Conservation (phyloP, 1,140 invertebrate species). For the Solen grandis region DNA sequence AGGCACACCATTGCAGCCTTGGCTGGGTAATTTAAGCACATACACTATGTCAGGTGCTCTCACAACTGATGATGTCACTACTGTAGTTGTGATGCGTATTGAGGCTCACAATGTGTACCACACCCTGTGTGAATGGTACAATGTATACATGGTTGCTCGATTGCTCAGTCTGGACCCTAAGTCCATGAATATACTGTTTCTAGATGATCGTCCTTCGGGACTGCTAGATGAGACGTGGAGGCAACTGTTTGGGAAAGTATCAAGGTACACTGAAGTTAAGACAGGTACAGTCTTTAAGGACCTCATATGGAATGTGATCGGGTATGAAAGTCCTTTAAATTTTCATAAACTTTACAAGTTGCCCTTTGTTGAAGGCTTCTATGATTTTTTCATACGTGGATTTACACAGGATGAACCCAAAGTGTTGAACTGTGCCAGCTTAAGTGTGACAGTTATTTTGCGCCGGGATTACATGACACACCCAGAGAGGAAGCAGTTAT, state of each 20-base stretch:
- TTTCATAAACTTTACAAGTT: conserved; percentile 53
- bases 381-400: conserved; percentile 71
- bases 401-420: conserved; percentile 41
- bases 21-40: conserved; percentile 4
- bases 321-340: conserved; percentile 73
- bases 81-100: conserved; percentile 33
- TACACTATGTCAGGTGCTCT: background rate
- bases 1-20: conserved; percentile 14
- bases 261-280: conserved; percentile 48
- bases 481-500: conserved; percentile 70
- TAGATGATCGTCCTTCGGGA: conserved; percentile 74
- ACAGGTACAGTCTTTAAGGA: conserved; percentile 54
- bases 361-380: conserved; percentile 72
- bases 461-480: conserved; percentile 75
- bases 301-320: conserved; percentile 70
- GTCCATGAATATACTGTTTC: conserved; percentile 62
- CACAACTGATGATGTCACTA: background rate
- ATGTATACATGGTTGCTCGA: conserved; percentile 36
- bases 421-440: conserved; percentile 61
- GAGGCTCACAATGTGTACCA: conserved; percentile 54
- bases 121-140: conserved; percentile 48
- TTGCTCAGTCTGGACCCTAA: conserved; percentile 6
- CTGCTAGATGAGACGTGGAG: conserved; percentile 71
- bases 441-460: conserved; percentile 74
- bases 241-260: conserved; percentile 64